Evolutionary conservation across 2,113 vertebrate species (phyloP), one percentile per base, ranked within the genome.

Genomic region (Uropsilus gracilis): DNA sequence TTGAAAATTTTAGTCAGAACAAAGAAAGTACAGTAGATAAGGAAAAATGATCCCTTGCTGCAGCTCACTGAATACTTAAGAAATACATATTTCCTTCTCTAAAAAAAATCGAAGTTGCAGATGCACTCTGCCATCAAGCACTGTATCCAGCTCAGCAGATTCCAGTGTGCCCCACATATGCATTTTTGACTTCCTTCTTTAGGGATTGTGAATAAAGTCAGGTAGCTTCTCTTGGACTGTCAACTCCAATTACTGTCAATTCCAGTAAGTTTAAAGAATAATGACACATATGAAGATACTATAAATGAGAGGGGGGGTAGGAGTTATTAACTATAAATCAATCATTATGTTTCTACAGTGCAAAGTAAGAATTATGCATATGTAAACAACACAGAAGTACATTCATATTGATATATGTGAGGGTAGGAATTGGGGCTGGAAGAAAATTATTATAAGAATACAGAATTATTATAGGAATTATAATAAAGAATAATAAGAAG

Each of bases 21-120:
- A 93, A 94, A 90, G 59, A 90, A 88, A 94, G 48, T 92, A 3
- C 28, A 91, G 75, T 16, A 39, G 55, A 82, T 95, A 63, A 90
- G 87, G 28, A 90, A 87, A 96, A 86, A 63, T 87, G 37, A 32
- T 22, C 89, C 42, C 86, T 64, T 11, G 46, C 20, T 12, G 39
- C 90, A 80, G 44, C 44, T 92, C 76, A 42, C 9, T 0, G 6
- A 80, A 44, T 39, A 53, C 4, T 89, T n/a, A 81, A 81, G 53
- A 24, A 89, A 24, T 39, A 87, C 5, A 34, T 28, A 66, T 61
- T 92, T 94, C 34, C 71, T 95, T 90, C 80, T 73, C 48, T 87
- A 89, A 42, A 71, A 64, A 64, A 93, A 59, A 91, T 71, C 72
- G 91, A 78, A 64, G 87, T 81, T 87, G 59, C 53, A 87, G 71